Evolutionary conservation across 2,113 vertebrate species (phyloP).

Genomic region (Trinectes maculatus): DNA sequence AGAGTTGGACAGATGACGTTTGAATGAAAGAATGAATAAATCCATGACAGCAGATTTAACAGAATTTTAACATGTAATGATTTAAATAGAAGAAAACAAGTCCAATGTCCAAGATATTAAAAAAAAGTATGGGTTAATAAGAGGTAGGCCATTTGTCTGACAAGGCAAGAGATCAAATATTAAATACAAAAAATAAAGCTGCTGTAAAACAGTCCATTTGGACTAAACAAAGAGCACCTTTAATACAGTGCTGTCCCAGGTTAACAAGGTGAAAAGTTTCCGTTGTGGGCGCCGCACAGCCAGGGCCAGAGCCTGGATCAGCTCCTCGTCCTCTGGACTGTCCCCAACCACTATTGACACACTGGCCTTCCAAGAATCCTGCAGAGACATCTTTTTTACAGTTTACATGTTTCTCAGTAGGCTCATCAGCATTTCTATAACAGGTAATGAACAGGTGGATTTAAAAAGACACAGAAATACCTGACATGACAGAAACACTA

Average conservation of each 20-base stretch:
- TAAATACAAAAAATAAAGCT: neutral
- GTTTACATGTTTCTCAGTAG: neutral
- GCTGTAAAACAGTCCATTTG: neutral
- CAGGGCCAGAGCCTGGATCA: constrained; percentile 74
- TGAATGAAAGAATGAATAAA: too few species aligned
- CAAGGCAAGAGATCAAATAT: too few species aligned
- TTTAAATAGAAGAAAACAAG: too few species aligned
- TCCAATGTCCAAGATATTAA: too few species aligned
- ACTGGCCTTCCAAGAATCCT: constrained; percentile 87
- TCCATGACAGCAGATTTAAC: too few species aligned
- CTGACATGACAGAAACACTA: too few species aligned
- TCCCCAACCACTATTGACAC: constrained; percentile 81
- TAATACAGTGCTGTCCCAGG: constrained; percentile 72
- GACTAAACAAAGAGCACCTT: constrained; percentile 76
- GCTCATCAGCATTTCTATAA: too few species aligned
- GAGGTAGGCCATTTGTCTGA: too few species aligned
- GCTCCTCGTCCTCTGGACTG: constrained; percentile 79
- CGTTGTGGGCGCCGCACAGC: constrained; percentile 82
- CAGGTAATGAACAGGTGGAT: neutral
- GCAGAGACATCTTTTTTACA: neutral
- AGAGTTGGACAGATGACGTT: neutral
- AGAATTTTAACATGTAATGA: too few species aligned
- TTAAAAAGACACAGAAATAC: neutral
- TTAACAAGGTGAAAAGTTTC: constrained; percentile 83
- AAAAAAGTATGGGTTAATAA: too few species aligned